phyloP scores from a whole-genome alignment of 2,888 invertebrate genomes.

The Caenorhabditis japonica region DNA sequence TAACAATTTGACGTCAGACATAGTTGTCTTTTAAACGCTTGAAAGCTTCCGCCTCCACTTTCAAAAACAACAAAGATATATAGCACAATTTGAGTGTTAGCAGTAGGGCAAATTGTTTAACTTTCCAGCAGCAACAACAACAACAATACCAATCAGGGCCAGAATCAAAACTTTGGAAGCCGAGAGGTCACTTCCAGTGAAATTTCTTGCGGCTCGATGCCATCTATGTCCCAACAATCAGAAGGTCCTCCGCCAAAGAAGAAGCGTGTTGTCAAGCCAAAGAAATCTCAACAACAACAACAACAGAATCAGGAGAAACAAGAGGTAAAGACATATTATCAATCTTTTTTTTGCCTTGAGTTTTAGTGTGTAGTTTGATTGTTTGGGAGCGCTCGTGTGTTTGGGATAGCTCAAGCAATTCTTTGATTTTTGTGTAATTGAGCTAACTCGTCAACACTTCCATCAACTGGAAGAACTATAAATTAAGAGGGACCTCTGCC shows the following conservation, averaged over 20 bases:
- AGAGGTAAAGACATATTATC: constrained; percentile 18
- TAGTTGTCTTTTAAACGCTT: constrained; percentile 11
- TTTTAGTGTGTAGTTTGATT: constrained; percentile 36
- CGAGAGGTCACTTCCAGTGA: constrained; percentile 10
- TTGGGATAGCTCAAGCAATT: constrained; percentile 8
- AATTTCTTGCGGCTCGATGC: constrained; percentile 1
- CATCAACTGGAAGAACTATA: constrained; percentile 32
- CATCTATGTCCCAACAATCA: not conserved
- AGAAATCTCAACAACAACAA: constrained; percentile 12
- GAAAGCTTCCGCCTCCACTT: constrained; percentile 18
- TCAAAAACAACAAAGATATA: constrained; percentile 24
- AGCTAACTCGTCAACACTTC: constrained; percentile 47
- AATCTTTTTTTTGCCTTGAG: constrained; percentile 11
- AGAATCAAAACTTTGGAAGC: not conserved
- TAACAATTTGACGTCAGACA: constrained; percentile 43
- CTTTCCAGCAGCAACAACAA: constrained; percentile 24
- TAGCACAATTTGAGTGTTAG: constrained; percentile 9
- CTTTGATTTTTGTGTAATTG: constrained; percentile 47
- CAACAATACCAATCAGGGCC: too few relatives aligned
- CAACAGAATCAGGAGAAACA: constrained; percentile 24
- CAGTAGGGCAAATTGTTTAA: not conserved
- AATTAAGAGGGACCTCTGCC: constrained; percentile 46
- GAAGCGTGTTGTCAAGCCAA: constrained; percentile 10
- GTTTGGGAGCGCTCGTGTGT: constrained; percentile 10
- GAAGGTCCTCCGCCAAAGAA: constrained; percentile 28